phyloP scores from a whole-genome alignment of 2,113 vertebrate species.

The Gavia stellata region DNA sequence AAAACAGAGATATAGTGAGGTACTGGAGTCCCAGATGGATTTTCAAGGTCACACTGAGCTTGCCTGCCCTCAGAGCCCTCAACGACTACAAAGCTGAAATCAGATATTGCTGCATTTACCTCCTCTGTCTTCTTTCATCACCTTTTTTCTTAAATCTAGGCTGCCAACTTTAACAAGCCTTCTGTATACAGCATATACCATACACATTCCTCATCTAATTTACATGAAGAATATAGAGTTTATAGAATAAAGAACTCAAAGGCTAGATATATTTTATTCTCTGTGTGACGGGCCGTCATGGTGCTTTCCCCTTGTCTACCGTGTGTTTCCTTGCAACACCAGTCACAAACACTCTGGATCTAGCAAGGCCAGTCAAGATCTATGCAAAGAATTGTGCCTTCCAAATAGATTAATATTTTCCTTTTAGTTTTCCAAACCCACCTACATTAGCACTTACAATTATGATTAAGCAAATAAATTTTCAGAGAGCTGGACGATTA shows the following conservation, averaged over 20 bases:
- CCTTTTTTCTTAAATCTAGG: neutral
- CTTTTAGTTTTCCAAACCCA: neutral
- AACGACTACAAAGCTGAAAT: neutral
- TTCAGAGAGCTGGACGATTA: neutral
- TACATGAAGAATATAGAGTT: neutral
- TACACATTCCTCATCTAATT: neutral
- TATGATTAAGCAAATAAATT: neutral
- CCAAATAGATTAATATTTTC: neutral
- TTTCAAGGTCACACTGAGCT: neutral
- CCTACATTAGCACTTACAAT: neutral
- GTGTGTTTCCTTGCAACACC: accelerated
- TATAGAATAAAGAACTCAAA: neutral
- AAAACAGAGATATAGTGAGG: neutral
- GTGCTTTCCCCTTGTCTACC: neutral
- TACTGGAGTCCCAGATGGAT: neutral
- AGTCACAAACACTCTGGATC: neutral
- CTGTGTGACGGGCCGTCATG: neutral
- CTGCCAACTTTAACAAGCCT: neutral
- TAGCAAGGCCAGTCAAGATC: neutral
- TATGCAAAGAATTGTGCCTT: neutral
- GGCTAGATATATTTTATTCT: neutral
- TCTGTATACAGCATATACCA: neutral
- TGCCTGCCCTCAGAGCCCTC: neutral
- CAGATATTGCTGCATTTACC: neutral
- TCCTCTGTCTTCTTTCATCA: neutral